Evolutionary conservation across 2,888 invertebrate genomes (phyloP).

Genomic region (Tigriopus californicus): DNA sequence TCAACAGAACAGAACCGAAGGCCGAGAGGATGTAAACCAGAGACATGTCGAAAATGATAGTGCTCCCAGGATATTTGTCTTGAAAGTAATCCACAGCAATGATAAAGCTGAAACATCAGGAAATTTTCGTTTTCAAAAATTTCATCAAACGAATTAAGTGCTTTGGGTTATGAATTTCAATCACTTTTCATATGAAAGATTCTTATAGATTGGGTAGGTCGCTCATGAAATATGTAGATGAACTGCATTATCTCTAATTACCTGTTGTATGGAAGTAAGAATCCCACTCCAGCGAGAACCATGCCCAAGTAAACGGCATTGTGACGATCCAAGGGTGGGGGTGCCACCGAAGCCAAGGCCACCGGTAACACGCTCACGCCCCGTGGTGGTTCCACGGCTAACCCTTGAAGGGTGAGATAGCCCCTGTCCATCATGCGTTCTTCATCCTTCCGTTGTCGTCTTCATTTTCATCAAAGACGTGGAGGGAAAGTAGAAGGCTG

Average conservation of each 20-base stretch:
- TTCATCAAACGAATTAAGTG: too few relatives aligned
- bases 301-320: constrained; percentile 53
- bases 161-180: too few relatives aligned
- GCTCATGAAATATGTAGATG: not conserved
- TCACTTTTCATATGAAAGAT: too few relatives aligned
- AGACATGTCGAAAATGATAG: constrained; percentile 80
- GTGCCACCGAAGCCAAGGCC: not conserved
- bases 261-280: constrained; percentile 81
- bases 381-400: too few relatives aligned
- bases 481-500: too few relatives aligned
- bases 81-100: constrained; percentile 86
- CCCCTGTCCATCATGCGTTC: too few relatives aligned
- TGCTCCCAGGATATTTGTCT: constrained; percentile 48
- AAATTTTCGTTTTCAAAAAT: too few relatives aligned
- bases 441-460: too few relatives aligned
- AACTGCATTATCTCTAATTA: constrained; percentile 25
- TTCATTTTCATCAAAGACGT: too few relatives aligned
- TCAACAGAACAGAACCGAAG: constrained; percentile 62
- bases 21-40: constrained; percentile 77
- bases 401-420: too few relatives aligned
- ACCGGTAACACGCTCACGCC: too few relatives aligned
- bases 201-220: too few relatives aligned
- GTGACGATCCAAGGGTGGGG: constrained; percentile 28
- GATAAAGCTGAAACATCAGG: constrained; percentile 51
- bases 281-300: constrained; percentile 68